phyloP scores from a whole-genome alignment of 2,797 vertebrate species.

The Chanos chanos region DNA sequence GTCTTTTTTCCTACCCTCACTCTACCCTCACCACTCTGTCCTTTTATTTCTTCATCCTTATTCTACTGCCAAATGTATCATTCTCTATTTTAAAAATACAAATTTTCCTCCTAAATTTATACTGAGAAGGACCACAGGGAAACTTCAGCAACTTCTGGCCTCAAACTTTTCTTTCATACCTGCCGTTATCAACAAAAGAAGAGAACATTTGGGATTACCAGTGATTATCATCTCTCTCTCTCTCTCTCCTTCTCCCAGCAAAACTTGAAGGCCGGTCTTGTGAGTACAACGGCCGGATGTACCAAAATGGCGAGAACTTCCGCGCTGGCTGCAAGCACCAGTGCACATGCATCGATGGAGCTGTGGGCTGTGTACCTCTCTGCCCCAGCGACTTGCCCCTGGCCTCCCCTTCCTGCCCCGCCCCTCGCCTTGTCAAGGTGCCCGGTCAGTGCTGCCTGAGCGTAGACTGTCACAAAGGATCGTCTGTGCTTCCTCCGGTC shows the following conservation, averaged over 20 bases:
- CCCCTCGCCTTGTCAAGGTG: conserved; percentile 72
- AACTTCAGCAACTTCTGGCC: no score
- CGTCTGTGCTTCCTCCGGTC: conserved; percentile 44
- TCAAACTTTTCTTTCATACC: not conserved
- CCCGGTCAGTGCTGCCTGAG: conserved; percentile 78
- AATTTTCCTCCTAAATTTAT: no score
- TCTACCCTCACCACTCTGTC: no score
- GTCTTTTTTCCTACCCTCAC: no score
- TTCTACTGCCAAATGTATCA: no score
- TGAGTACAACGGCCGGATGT: conserved; percentile 76
- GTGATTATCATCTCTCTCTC: not conserved
- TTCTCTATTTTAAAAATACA: no score
- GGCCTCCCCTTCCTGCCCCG: conserved; percentile 66
- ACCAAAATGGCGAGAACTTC: conserved; percentile 80
- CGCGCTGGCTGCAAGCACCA: conserved; percentile 77
- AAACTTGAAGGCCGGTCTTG: conserved; percentile 78
- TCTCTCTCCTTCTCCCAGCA: conserved; percentile 51
- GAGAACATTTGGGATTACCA: not conserved
- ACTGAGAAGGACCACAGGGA: no score
- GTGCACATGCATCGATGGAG: conserved; percentile 82
- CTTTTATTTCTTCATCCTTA: no score
- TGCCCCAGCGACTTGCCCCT: conserved; percentile 73
- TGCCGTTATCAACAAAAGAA: not conserved
- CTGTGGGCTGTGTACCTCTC: conserved; percentile 75
- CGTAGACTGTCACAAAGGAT: conserved; percentile 67